phyloP scores from a whole-genome alignment of 2,113 vertebrate species.

The Oncorhynchus tshawytscha region DNA sequence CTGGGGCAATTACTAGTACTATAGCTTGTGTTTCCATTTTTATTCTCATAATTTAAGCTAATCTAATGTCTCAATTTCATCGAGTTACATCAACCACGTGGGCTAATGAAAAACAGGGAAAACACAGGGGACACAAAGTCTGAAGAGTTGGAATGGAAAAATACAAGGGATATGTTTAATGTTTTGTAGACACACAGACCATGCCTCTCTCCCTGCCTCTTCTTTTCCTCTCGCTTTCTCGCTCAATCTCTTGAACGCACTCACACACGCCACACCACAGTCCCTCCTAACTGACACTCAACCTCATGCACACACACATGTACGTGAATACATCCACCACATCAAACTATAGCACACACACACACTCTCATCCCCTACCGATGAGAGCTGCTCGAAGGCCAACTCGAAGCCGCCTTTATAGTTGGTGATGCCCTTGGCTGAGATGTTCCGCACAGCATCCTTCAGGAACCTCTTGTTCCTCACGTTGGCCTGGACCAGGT shows the following conservation, averaged over 20 bases:
- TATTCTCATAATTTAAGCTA: neutral
- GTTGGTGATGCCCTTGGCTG: conserved; percentile 92
- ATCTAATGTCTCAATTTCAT: conserved; percentile 17
- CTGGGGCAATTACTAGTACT: neutral
- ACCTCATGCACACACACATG: neutral
- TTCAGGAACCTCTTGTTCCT: conserved; percentile 94
- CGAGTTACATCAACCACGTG: neutral
- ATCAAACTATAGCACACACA: neutral
- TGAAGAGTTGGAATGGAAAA: no score
- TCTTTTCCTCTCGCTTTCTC: no score
- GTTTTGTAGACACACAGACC: no score
- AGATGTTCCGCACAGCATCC: conserved; percentile 86
- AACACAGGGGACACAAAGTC: conserved; percentile 19
- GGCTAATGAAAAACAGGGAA: conserved; percentile 18
- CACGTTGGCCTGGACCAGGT: conserved; percentile 97
- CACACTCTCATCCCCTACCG: conserved; percentile 38
- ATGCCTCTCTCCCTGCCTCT: no score
- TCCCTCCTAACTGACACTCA: neutral
- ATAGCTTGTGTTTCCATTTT: neutral
- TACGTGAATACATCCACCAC: neutral
- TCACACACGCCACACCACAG: neutral
- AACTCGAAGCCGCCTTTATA: conserved; percentile 92
- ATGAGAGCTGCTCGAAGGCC: conserved; percentile 87
- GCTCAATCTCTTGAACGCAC: no score
- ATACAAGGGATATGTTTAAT: no score